These are phyloP conservation scores for Aphelocoma coerulescens DNA, from an alignment of 2,113 vertebrate genomes.

Conservation along the genomic window DNA sequence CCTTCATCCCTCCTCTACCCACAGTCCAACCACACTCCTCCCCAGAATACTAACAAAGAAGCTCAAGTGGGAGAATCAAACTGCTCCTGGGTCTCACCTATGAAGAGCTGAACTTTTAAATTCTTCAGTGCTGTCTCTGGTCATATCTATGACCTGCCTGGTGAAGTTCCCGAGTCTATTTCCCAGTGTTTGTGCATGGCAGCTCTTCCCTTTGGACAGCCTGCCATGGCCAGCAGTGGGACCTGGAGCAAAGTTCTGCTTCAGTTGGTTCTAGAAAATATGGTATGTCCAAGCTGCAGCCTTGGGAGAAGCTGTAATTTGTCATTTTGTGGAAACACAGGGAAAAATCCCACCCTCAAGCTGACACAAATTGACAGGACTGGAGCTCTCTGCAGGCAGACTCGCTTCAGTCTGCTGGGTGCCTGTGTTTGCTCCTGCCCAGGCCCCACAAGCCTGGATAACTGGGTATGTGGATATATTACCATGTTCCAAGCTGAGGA, in stretches of 20 bases:
- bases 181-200: not conserved
- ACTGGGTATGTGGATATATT: not conserved
- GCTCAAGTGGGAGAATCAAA: not conserved
- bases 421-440: not conserved
- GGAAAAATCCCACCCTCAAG: not conserved
- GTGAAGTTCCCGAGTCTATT: not conserved
- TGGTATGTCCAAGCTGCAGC: not conserved
- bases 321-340: not conserved
- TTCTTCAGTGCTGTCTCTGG: not conserved
- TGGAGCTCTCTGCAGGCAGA: not conserved
- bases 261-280: not conserved
- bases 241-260: not conserved
- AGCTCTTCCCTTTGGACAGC: not conserved
- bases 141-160: not conserved
- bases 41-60: not conserved
- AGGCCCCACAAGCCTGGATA: not conserved
- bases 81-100: not conserved
- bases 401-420: not conserved
- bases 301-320: not conserved
- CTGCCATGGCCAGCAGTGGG: not conserved
- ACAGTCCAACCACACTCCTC: not conserved
- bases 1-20: not conserved
- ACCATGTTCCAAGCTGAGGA: not conserved
- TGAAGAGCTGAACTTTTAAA: not conserved
- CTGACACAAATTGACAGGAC: not conserved